Evolutionary conservation across 2,797 vertebrate species (phyloP).

Genomic region (Falco peregrinus): DNA sequence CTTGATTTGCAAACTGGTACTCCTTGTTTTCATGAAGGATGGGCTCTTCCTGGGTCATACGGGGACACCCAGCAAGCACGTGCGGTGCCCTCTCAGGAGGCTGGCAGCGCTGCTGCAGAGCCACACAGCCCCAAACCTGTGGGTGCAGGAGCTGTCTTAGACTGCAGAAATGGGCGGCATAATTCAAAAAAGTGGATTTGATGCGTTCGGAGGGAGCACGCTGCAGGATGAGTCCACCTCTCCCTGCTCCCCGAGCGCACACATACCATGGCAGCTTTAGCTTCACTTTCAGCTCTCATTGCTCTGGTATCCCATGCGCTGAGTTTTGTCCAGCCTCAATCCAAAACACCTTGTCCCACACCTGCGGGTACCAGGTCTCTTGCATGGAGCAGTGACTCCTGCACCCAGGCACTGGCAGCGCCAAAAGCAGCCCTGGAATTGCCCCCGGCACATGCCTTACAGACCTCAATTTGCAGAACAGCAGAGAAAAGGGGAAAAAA

Average conservation of each 20-base stretch:
- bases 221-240: neutral
- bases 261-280: accelerated
- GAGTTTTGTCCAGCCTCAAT: neutral
- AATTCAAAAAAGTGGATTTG: neutral
- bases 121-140: no score
- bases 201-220: accelerated
- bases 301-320: no score
- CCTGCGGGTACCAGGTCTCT: neutral
- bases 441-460: accelerated
- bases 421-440: neutral
- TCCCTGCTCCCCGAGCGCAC: neutral
- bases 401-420: accelerated
- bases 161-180: neutral
- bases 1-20: neutral
- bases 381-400: accelerated
- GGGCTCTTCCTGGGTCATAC: accelerated
- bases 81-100: neutral
- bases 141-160: neutral
- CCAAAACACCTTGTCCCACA: neutral
- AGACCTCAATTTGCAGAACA: neutral
- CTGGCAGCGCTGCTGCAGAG: neutral
- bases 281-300: neutral
- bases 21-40: neutral
- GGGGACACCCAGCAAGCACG: neutral
- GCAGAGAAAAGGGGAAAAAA: neutral